These are phyloP conservation scores for Ifrita kowaldi DNA, from an alignment of 2,113 vertebrate genomes.

Conservation along the genomic window DNA sequence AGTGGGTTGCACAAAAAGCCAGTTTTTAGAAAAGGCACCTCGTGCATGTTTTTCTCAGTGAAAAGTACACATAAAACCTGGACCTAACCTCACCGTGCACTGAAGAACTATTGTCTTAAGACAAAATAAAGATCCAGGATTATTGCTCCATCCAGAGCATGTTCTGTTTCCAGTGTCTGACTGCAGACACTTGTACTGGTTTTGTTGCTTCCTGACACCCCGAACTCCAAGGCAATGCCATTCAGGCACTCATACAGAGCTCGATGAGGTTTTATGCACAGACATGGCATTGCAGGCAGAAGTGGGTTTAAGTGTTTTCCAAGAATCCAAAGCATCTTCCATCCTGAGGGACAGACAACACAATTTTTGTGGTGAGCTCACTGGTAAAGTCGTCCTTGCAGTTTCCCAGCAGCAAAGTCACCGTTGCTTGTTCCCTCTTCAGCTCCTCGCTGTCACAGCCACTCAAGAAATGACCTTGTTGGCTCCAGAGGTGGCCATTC, in stretches of 20 bases:
- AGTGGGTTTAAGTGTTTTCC: not conserved
- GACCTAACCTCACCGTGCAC: not conserved
- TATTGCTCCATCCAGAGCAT: not conserved
- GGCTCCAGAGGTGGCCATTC: not conserved
- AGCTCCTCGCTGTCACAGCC: not conserved
- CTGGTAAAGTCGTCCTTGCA: not conserved
- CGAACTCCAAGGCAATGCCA: not conserved
- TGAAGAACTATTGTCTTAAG: not conserved
- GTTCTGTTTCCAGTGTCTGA: not conserved
- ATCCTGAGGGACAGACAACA: not conserved
- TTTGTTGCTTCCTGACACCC: not conserved
- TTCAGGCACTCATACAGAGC: not conserved
- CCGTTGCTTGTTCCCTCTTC: fast-evolving
- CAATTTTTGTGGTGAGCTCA: not conserved
- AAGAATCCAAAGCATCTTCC: not conserved
- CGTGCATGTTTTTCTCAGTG: not conserved
- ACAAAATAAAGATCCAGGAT: not conserved
- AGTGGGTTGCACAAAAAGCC: not conserved
- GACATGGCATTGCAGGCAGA: not conserved
- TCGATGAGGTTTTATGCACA: not conserved
- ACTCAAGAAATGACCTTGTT: not conserved
- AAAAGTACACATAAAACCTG: not conserved
- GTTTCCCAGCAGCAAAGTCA: not conserved
- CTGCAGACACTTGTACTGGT: not conserved
- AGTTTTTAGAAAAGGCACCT: not conserved